Evolutionary conservation across 2,797 vertebrate species (phyloP), one percentile per base, ranked within the genome.

Genomic region (Lophius americanus): DNA sequence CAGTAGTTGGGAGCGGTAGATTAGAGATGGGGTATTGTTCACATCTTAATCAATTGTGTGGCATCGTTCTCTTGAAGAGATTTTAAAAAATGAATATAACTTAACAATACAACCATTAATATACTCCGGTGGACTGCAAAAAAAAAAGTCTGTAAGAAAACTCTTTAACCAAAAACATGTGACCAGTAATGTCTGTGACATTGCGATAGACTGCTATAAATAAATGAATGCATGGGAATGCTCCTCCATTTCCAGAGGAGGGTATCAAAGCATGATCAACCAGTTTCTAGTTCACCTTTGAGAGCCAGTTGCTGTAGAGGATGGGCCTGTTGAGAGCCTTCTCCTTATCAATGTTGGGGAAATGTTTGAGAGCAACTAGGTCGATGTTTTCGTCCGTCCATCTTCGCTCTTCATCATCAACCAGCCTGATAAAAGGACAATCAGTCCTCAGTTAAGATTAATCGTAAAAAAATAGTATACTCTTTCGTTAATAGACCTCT

Each of bases 301-400:
- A 99, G 9, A 99, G 91, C 98, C 98, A 99, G 93, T 99, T 99
- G 92, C 98, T 99, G 90, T 99, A 99, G 6, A 99, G 92, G 83
- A 99, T 99, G 32, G 98, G 98, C 62, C 97, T 94, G 91, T 89
- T 96, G 84, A 99, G 93, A 48, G 91, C 98, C 72, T 95, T 98
- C 60, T 98, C 97, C 64, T 96, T 96, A 83, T 98, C 96, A 5
- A 99, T 96, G 88, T 99, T 99, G 59, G 97, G 98, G 88, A 99
- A 99, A 83, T 99, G 98, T 74, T 99, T 99, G 76, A 99, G 93
- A 37, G 96, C 95, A 6, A 99, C 98, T 78, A 83, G 93, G 82
- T 99, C 95, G 0, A 99, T 99, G 86, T 99, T 99, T 81, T 99
- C 98, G 76, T 99, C 98, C 0, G 98, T 99, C 98, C 98, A 99